Percentiles rank a stretch among this genome's conserved stretches.
Conservation (phyloP, 2,113 vertebrate genomes). For the Microcebus tavaratra region DNA sequence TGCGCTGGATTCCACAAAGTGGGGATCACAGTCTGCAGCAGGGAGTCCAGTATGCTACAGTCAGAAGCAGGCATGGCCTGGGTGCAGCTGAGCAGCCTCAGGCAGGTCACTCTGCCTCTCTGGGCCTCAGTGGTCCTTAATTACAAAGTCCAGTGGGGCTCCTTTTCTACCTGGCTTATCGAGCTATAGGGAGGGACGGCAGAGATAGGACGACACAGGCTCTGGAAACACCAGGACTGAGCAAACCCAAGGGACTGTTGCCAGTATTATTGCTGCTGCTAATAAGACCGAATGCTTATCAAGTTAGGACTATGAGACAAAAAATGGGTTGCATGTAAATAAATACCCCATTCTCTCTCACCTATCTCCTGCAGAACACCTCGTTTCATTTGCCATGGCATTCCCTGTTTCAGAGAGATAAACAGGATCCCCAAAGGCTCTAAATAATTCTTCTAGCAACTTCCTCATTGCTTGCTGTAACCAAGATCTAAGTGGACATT, state of each 20-base stretch:
- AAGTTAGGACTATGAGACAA: constrained; percentile 27
- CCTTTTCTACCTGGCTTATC: neutral
- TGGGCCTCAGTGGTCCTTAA: neutral
- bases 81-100: rapidly evolving
- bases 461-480: neutral
- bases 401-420: constrained; percentile 36
- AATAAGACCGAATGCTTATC: neutral
- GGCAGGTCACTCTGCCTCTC: neutral
- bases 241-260: neutral
- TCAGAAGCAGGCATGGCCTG: neutral
- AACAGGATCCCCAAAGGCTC: neutral
- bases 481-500: neutral
- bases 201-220: neutral
- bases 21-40: neutral
- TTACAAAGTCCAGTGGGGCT: neutral
- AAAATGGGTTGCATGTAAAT: neutral
- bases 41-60: neutral
- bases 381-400: neutral
- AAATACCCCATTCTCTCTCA: neutral
- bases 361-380: neutral
- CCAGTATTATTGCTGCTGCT: neutral
- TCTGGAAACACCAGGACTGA: neutral
- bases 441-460: neutral
- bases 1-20: neutral
- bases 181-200: neutral